A percentile compares a stretch with the other conserved stretches of the same genome.
phyloP scores from a whole-genome alignment of 1,140 invertebrate genomes.

The Apis dorsata region DNA sequence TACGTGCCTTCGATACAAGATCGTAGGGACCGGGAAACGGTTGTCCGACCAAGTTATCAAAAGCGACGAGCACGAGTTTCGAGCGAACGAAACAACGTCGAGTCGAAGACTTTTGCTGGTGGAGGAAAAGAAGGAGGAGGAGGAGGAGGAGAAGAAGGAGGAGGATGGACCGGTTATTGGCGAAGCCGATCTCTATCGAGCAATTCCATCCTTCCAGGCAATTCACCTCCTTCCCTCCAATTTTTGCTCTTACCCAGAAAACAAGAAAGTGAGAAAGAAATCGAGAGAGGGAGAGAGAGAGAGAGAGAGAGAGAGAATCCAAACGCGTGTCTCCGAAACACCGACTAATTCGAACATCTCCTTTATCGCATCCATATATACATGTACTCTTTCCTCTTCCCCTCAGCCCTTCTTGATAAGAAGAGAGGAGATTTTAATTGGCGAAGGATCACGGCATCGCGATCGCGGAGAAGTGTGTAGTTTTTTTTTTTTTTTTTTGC shows the following conservation, averaged over 20 bases:
- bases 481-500: not conserved
- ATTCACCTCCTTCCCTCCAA: constrained; percentile 44
- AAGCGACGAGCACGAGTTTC: constrained; percentile 38
- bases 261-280: not conserved
- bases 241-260: not conserved
- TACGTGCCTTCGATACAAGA: constrained; percentile 52
- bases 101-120: too few species aligned
- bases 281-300: not conserved
- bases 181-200: constrained; percentile 52
- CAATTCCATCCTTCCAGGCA: constrained; percentile 54
- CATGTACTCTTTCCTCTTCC: too few species aligned
- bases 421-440: too few species aligned
- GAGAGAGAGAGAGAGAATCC: not conserved
- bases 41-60: constrained; percentile 58
- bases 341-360: constrained; percentile 54
- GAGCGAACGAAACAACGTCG: constrained; percentile 9
- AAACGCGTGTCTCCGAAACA: not conserved
- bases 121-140: not conserved
- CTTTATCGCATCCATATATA: not conserved
- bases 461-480: too few species aligned
- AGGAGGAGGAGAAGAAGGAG: not conserved
- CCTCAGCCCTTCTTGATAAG: too few species aligned
- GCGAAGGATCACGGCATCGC: too few species aligned
- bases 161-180: constrained; percentile 53
- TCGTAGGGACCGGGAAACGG: constrained; percentile 26